Base-by-base conservation (phyloP, 1,140 invertebrate species). In the Plectrocnemia conspersa region DNA sequence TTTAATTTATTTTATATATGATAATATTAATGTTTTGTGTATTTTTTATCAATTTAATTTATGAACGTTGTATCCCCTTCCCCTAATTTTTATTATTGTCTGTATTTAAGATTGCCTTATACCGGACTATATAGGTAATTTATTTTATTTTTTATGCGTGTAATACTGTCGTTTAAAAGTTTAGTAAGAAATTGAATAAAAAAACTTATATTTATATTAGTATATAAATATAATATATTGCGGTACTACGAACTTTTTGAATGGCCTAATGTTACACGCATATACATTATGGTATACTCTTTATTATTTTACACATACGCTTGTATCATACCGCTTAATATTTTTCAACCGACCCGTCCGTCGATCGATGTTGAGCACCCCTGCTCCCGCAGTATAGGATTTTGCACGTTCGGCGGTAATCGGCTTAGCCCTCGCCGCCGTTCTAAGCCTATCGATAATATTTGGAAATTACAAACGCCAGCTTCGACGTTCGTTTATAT, bases 371-470 rank as follows among this genome's bases (percentile, higher is more conserved):
- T 49, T 55, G 42, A 2, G 33, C 7, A 59, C 35, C 52, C 52
- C 57, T 50, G 57, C 23, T n/a, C 13, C 45, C 29, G 45, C 36
- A n/a, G n/a, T n/a, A n/a, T n/a, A n/a, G n/a, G 52, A 59, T 52
- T 59, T 50, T 59, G 58, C 33, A 55, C 52, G 58, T 56, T 45
- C 44, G 24, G 15, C 10, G 53, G 41, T 60, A 60, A 60, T 60
- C 58, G 41, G 58, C 49, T 60, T 60, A 60, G 48, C 58, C 36
- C 33, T 38, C 41, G 58, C 58, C 49, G 54, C 54, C 54, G 50
- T 46, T 53, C 58, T 56, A 56, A 56, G 48, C 53, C 52, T 45
- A 41, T 56, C 54, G 58, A 60, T 60, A 60, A 60, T 60, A 60
- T 60, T 60, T 60, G 53, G 58, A 60, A 60, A 60, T 60, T 60